Evolutionary conservation across 2,797 vertebrate species (phyloP), one percentile per base, ranked within the genome.

Genomic region (Myiotriccus ornatus): DNA sequence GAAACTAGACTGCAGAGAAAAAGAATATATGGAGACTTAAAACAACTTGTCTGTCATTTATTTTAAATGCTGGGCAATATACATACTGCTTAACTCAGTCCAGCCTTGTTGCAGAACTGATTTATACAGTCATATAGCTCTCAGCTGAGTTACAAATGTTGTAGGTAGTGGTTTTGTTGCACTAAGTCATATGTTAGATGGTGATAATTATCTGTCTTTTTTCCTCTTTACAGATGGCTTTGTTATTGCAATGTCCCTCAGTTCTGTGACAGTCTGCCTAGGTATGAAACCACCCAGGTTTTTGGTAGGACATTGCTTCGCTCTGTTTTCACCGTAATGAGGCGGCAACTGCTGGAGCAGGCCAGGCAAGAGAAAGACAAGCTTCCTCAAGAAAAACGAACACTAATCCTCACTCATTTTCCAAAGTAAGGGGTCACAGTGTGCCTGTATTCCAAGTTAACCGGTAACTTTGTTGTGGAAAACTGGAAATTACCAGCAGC

Each of bases 201-300:
- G 24, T 44, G 6, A 27, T 69, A 73, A 53, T 49, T 74, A 23
- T 7, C 68, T 70, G 88, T 2, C 7, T 76, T 21, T 64, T 74
- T 53, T 89, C 25, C 47, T 44, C 32, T 27, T 86, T 83, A 8
- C 94, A 99, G 99, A 94, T 99, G 99, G 99, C 98, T 99, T 92
- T 99, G 99, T 97, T 99, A 99, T 94, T 99, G 99, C 98, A 99
- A 99, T 4, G 99, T 99, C 74, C 99, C 99, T 65, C 99, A 99
- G 98, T 99, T 99, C 98, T 99, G 99, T 80, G 99, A 99, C 98
- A 99, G 99, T 94, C 98, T 99, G 82, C 99, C 99, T 70, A 98
- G 99, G 46, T 99, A 99, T 79, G 99, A 99, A 97, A 99, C 99
- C 87, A 99, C 99, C 19, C 99, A 99, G 98, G 99, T 99, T 90